Conservation (phyloP, 2,113 vertebrate species). For the Notechis scutatus region DNA sequence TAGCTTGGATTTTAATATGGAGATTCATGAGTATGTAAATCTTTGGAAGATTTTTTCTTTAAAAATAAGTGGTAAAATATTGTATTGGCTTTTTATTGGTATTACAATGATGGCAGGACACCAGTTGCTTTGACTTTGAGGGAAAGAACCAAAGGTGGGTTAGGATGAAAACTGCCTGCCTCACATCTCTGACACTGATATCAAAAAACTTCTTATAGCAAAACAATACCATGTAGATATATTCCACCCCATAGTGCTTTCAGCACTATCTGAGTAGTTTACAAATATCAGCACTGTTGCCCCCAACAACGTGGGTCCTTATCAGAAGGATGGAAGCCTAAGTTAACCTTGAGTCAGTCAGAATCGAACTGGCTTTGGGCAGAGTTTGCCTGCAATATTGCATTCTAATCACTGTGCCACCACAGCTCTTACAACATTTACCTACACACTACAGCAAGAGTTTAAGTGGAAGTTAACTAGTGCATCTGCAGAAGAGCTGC, state of each 20-base stretch:
- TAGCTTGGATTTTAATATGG: background rate
- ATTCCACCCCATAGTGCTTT: too few relatives aligned
- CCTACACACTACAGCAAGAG: background rate
- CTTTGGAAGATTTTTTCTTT: background rate
- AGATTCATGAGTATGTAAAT: background rate
- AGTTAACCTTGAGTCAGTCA: background rate
- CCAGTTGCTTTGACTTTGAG: background rate
- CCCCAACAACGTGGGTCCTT: background rate
- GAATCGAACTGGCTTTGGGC: background rate
- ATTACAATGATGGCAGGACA: background rate
- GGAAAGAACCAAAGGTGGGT: background rate
- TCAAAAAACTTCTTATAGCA: background rate
- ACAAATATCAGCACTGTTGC: too few relatives aligned
- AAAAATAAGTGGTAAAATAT: background rate
- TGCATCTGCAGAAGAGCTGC: background rate
- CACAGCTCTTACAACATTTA: background rate
- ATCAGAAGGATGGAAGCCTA: background rate
- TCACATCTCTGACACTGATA: background rate
- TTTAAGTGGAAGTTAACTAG: background rate
- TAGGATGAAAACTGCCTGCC: background rate
- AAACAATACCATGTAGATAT: too few relatives aligned
- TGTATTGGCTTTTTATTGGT: too few relatives aligned
- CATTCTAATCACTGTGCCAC: too few relatives aligned
- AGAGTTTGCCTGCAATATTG: too few relatives aligned
- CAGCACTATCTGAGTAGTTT: too few relatives aligned